Evolutionary conservation across 53 echinoderm and acorn worm genomes (phyloP), one percentile per base, ranked within the genome.

Genomic region (Echinometra lucunter): DNA sequence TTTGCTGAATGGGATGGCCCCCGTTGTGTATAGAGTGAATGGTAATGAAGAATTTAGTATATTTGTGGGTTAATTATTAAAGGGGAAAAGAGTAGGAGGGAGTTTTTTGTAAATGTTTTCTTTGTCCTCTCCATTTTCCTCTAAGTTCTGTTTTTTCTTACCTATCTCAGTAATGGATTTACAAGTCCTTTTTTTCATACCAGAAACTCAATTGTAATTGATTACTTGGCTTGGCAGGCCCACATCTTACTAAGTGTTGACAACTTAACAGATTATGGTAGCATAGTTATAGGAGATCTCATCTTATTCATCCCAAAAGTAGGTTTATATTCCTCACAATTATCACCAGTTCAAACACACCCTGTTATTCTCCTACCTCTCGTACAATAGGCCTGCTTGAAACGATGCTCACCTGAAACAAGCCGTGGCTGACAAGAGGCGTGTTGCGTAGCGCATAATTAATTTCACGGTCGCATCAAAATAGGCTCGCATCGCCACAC

Each of bases 401-500:
- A 32, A 70, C 70, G 12, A 70, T 34, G 32, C 70, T 21, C 35
- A 72, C 34, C 32, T 16, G 32, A 72, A 44, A 81, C 81, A 81
- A 15, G 74, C 34, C 4, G 3, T 18, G 10, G 28, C 69, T 60
- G 90, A 91, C 47, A 69, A 16, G 66, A 91, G 91, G 66, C 28
- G 91, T 47, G 69, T 67, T 91, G 45, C 38, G 91, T 44, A 42
- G 45, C 27, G 91, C 91, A 67, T 67, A 91, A 91, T 91, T 67
- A 91, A 91, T 91, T 91, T 91, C 89, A 89, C 35, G 58, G 89
- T 49, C 10, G 89, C 40, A 60, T 89, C 58, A 60, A 89, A 89
- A 89, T 60, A 38, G 19, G 60, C 58, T 38, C 60, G 89, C 89
- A 57, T 60, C 42, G 37, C 60, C 89, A 89, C 89, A 37, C 89